Evolutionary conservation across 2,797 vertebrate species (phyloP).

Genomic region (Poecilia gillii): DNA sequence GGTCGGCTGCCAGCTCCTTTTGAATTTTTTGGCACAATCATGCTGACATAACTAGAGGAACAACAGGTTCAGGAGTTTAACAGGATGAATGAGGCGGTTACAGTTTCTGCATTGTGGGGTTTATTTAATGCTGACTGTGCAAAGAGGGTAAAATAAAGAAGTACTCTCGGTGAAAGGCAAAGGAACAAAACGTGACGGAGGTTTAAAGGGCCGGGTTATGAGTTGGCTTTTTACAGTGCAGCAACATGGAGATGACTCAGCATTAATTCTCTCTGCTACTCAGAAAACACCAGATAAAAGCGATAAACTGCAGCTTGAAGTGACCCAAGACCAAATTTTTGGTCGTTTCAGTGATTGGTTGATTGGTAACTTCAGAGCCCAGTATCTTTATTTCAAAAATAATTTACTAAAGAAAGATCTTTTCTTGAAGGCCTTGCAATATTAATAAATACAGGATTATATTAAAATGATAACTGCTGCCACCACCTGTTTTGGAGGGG

Average conservation of each 20-base stretch:
- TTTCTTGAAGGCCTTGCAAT: too few species aligned
- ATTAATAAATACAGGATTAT: too few species aligned
- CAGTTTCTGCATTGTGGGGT: slow-evolving; percentile 14
- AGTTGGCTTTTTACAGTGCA: neutral
- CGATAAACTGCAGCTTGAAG: too few species aligned
- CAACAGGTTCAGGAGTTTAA: slow-evolving; percentile 20
- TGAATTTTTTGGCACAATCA: slow-evolving; percentile 44
- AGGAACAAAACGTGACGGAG: slow-evolving; percentile 45
- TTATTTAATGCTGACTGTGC: neutral
- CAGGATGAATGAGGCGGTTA: slow-evolving; percentile 2
- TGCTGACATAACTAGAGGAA: slow-evolving; percentile 53
- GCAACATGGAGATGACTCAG: neutral
- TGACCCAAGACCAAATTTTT: too few species aligned
- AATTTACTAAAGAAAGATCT: too few species aligned
- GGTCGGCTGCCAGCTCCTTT: slow-evolving; percentile 54
- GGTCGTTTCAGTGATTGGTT: too few species aligned
- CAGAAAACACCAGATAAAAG: neutral
- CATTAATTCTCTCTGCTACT: neutral
- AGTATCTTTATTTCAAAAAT: too few species aligned
- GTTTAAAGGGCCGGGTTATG: neutral
- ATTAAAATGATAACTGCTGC: too few species aligned
- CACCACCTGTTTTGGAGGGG: too few species aligned
- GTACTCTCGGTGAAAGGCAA: neutral
- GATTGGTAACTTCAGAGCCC: too few species aligned
- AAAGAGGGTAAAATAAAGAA: slow-evolving; percentile 10